Base-by-base conservation (phyloP, 1,140 invertebrate species). In the Drosophila insularis region DNA sequence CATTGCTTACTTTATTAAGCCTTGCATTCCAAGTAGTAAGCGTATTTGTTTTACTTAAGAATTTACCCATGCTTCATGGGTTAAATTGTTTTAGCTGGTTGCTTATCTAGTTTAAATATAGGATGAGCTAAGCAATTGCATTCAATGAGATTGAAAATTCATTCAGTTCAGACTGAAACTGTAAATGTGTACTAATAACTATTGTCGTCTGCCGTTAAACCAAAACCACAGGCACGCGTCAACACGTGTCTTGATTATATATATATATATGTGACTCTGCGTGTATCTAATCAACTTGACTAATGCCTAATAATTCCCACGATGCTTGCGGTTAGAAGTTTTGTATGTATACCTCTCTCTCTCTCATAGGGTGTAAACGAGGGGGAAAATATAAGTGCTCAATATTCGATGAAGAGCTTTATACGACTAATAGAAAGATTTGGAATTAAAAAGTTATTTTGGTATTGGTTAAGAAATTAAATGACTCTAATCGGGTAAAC, bases 291-390 rank as follows among this genome's bases (percentile, higher is more conserved):
- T 74, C 31, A 46, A 68, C 55, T 54, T 13, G 35, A 31, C 14
- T 32, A 54, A 59, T 69, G 61, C 0, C 55, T 63, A 62, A 64
- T 71, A 58, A 50, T 71, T 80, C 67, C 55, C 68, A 80, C 77
- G 50, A 53, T 35, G 40, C 4, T 63, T 71, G 63, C 50, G 71
- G 67, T 56, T 73, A 55, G 21, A 56, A 23, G 14, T 39, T 64
- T 54, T 46, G 40, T 46, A 46, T 46, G 14, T 17, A 19, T 46
- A 10, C 8, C 7, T 11, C 43, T 21, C 43, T 5, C 5, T 5
- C 27, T 1, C 27, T 5, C 27, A 27, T 1, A 27, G 0, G 1
- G 27, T 27, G 27, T 27, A 27, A 27, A 6, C 27, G 27, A 27
- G 27, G 27, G 27, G 27, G 5, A 27, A 27, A 27, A 6, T 5